Evolutionary conservation across 92 coral and sea anemone genomes (phyloP).

Genomic region (Metridium senile): DNA sequence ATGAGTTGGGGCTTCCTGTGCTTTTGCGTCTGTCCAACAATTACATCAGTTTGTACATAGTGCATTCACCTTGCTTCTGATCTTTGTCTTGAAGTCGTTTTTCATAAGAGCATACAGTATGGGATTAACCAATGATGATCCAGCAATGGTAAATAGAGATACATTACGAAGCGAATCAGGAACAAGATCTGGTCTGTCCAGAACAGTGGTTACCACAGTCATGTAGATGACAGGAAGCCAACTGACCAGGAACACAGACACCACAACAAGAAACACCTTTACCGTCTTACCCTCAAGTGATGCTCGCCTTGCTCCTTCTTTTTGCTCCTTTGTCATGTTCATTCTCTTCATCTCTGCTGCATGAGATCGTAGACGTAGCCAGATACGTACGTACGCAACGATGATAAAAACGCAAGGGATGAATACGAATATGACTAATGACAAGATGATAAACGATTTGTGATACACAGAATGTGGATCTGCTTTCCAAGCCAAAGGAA

Average conservation of each 20-base stretch:
- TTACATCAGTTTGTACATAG: background rate
- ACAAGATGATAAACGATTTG: conserved; percentile 40
- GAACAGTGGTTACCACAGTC: conserved; percentile 28
- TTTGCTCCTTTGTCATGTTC: conserved; percentile 13
- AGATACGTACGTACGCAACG: conserved; percentile 40
- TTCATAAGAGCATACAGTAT: conserved; percentile 57
- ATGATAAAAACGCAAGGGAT: conserved; percentile 43
- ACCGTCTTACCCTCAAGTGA: conserved; percentile 57
- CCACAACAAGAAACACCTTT: conserved; percentile 44
- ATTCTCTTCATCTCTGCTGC: conserved; percentile 23
- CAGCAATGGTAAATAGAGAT: conserved; percentile 31
- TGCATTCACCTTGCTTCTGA: background rate
- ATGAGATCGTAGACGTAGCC: conserved; percentile 28
- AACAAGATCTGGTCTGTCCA: conserved; percentile 33
- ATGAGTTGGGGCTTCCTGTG: too few species aligned
- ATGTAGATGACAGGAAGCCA: conserved; percentile 61
- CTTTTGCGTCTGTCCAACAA: background rate
- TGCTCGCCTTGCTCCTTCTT: conserved; percentile 38
- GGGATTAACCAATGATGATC: conserved; percentile 54
- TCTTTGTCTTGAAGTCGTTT: conserved; percentile 30
- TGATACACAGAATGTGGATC: background rate
- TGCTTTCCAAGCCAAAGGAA: background rate
- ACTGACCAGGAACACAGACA: conserved; percentile 45
- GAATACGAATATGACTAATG: conserved; percentile 33
- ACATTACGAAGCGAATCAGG: conserved; percentile 34